Conservation (phyloP, 2,888 invertebrate species). For the Trilocha varians region DNA sequence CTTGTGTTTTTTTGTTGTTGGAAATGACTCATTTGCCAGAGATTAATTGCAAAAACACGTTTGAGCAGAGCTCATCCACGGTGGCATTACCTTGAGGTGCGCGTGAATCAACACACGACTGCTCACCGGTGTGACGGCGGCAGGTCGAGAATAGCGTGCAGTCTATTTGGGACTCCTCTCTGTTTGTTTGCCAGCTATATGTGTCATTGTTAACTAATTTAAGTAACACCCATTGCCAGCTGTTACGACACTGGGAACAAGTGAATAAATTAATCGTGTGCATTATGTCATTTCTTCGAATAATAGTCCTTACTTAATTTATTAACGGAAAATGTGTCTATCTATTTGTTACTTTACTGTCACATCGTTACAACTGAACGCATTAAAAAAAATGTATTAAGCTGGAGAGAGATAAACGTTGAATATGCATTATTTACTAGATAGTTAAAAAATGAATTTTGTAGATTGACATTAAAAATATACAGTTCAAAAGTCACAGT, state of each 20-base stretch:
- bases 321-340: no score
- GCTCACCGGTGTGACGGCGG: slow-evolving; percentile 65
- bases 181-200: slow-evolving; percentile 72
- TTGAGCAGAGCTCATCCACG: slow-evolving; percentile 21
- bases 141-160: slow-evolving; percentile 63
- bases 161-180: slow-evolving; percentile 67
- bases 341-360: no score
- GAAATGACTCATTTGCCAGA: not conserved
- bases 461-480: no score
- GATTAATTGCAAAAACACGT: slow-evolving; percentile 3
- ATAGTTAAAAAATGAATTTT: no score
- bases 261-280: not conserved
- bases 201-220: slow-evolving; percentile 75
- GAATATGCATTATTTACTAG: no score
- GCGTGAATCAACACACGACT: slow-evolving; percentile 63
- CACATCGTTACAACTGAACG: no score
- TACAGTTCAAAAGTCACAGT: no score
- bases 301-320: no score
- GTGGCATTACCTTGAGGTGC: slow-evolving; percentile 62
- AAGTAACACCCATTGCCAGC: slow-evolving; percentile 68
- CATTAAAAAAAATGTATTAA: no score
- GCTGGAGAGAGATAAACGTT: no score
- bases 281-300: slow-evolving; percentile 4
- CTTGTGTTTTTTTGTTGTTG: not conserved
- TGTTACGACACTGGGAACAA: slow-evolving; percentile 49